phyloP scores from a whole-genome alignment of 53 echinoderm and acorn worm species.

The Pentamera pediparva region DNA sequence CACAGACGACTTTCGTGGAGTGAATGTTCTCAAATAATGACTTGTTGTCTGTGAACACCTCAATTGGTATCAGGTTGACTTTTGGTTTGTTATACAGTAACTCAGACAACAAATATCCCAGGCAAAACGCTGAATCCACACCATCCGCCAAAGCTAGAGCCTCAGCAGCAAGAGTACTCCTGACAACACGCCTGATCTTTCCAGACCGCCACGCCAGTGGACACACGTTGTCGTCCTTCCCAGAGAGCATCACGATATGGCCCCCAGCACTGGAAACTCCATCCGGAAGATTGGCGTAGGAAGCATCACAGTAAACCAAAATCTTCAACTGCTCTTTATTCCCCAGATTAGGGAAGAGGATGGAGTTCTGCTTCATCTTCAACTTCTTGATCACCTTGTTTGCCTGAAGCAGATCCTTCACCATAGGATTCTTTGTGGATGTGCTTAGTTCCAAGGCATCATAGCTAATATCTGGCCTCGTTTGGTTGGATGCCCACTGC shows the following conservation, averaged over 20 bases:
- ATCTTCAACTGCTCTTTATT: not conserved
- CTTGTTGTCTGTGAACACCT: slow-evolving; percentile 3
- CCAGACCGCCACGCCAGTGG: not conserved
- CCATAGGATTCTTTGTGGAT: not conserved
- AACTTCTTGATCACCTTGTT: slow-evolving; percentile 9
- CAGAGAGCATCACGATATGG: not conserved
- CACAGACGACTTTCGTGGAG: slow-evolving; percentile 6
- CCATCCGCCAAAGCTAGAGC: not conserved
- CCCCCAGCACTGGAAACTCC: slow-evolving; percentile 5
- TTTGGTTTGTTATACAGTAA: not conserved
- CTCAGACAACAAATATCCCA: not conserved
- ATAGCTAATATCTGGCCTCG: not conserved
- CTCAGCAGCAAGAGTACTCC: not conserved
- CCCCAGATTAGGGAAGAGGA: not conserved
- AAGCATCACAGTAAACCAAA: slow-evolving; percentile 14
- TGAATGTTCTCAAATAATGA: slow-evolving; percentile 1
- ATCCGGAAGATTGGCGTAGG: not conserved
- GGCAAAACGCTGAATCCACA: not conserved
- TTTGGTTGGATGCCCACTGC: not conserved
- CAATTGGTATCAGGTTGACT: not conserved
- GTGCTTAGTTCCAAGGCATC: slow-evolving; percentile 1
- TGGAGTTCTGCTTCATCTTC: not conserved
- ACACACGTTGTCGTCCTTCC: not conserved
- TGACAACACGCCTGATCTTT: not conserved
- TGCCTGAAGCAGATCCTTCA: slow-evolving; percentile 3